Base-by-base conservation (phyloP, 2,113 vertebrate species). In the Tringa solitaria region DNA sequence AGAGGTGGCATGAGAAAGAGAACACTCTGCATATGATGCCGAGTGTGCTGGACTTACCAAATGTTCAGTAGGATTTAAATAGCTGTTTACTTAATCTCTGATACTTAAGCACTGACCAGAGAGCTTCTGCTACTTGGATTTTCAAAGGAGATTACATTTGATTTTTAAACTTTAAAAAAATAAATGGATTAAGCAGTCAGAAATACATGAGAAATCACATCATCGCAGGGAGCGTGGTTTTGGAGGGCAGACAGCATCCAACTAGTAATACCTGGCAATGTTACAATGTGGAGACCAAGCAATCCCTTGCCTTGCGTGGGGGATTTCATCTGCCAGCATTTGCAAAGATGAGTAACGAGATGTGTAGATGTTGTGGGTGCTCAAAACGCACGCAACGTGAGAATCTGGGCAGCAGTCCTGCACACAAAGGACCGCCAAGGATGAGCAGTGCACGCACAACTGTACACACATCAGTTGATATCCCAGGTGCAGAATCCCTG, bases 211-310 rank as follows among this genome's bases (percentile, higher is more conserved):
- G 43, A 73, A 90, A 76, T 24, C 37, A 60, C 13, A 28, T 13
- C 18, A 64, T 39, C 2, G 2, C 26, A 68, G n/a, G 20, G 13
- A 50, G 9, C 0, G 0, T 28, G 9, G 39, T 37, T 96, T 78
- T 41, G 32, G 41, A 82, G 17, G n/a, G 53, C 75, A 28, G 46
- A 35, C 0, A 1, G 43, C 14, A 72, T 46, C 39, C 39, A 75
- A 3, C 18, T 26, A 64, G 28, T 3, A 87, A 68, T 37, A 75
- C 6, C 37, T 37, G 24, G 27, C 45, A 74, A 69, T 11, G 11
- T 48, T 57, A 32, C 20, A 26, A 64, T 18, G 14, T 19, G 50
- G 33, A 91, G 45, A 33, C 35, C 39, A 90, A 79, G 20, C 7
- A 77, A 69, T 28, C 50, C 30, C 23, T 82, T 35, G 27, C 16